Percentiles rank a stretch among this genome's conserved stretches.
These are phyloP conservation scores for Drosophila meridiana DNA, from an alignment of 2,888 invertebrate genomes.

Conservation along the genomic window DNA sequence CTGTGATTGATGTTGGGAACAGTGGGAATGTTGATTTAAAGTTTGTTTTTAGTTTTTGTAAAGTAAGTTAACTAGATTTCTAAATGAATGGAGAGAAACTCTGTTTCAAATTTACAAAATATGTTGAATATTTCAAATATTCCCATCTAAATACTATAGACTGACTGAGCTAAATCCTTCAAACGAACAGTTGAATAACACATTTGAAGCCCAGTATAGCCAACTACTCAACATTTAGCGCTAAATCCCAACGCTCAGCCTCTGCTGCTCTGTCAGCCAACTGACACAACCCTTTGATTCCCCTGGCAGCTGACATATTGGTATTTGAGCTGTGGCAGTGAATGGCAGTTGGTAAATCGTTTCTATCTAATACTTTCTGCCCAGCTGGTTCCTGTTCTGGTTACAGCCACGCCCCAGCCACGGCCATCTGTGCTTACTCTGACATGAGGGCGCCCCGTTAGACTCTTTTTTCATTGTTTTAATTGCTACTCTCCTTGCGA, in stretches of 20 bases:
- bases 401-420: slow-evolving; percentile 49
- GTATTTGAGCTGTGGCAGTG: slow-evolving; percentile 4
- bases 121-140: background rate
- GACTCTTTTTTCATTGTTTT: slow-evolving; percentile 57
- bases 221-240: background rate
- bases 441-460: slow-evolving; percentile 33
- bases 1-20: background rate
- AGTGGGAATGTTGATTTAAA: background rate
- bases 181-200: background rate
- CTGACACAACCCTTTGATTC: slow-evolving; percentile 18
- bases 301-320: slow-evolving; percentile 27
- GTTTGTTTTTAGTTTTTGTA: background rate
- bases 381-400: slow-evolving; percentile 14
- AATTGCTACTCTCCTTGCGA: slow-evolving; percentile 55
- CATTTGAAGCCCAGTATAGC: background rate
- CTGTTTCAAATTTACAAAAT: background rate
- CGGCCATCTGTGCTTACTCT: slow-evolving; percentile 41
- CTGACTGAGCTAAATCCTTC: background rate
- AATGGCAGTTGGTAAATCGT: slow-evolving; percentile 19
- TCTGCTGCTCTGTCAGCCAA: background rate
- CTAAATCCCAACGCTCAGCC: background rate
- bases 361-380: background rate
- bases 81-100: background rate
- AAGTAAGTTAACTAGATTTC: background rate
- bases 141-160: background rate